These are phyloP conservation scores for Patiria pectinifera DNA, from an alignment of 53 echinoderm and acorn worm genomes.

Conservation along the genomic window DNA sequence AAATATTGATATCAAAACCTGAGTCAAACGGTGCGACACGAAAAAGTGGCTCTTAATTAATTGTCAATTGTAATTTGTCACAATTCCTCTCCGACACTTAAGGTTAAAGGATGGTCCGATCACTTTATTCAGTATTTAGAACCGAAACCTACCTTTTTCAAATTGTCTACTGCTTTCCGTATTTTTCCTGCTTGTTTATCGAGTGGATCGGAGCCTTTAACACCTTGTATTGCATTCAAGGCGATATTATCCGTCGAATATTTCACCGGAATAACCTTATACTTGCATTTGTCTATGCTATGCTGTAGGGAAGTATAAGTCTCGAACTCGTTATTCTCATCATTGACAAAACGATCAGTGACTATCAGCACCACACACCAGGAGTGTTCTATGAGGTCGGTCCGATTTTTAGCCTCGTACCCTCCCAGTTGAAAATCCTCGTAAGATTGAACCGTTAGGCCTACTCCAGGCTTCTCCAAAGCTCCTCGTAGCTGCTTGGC, in stretches of 20 bases:
- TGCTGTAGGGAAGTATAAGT: neutral
- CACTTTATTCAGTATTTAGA: no score
- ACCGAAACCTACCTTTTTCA: neutral
- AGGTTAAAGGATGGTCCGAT: no score
- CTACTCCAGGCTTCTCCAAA: neutral
- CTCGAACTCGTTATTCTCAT: neutral
- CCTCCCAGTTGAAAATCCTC: neutral
- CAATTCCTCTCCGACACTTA: no score
- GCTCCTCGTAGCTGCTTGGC: neutral
- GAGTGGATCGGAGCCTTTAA: neutral
- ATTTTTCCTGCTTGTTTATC: neutral
- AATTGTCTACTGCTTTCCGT: neutral
- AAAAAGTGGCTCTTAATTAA: no score
- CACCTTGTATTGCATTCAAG: neutral
- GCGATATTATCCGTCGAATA: neutral
- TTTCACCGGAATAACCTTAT: neutral
- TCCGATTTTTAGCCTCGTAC: neutral
- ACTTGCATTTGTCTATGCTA: neutral
- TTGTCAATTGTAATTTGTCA: no score
- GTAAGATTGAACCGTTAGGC: neutral
- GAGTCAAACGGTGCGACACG: no score
- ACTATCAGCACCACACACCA: neutral
- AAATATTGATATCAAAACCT: no score
- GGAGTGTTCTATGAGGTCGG: neutral
- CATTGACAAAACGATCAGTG: neutral